Base-by-base conservation (phyloP, 2,113 vertebrate genomes). In the Pantherophis guttatus region DNA sequence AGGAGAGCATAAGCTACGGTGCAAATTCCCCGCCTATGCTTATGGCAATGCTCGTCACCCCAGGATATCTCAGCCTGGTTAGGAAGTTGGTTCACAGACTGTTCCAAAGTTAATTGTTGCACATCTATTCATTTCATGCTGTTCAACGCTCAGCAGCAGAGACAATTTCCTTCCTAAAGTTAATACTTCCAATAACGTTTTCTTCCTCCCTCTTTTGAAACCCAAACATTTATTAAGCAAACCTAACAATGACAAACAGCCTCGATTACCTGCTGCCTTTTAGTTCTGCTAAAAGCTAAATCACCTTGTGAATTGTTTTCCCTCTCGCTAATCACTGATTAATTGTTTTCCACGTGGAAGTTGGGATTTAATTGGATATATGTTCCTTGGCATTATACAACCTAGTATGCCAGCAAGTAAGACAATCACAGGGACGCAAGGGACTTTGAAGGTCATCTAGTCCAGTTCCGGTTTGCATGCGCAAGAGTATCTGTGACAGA, bases 211-310 rank as follows among this genome's bases (percentile, higher is more conserved):
- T 57, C 95, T 55, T 95, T 94, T 92, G 87, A 70, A 92, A 70
- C 81, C 58, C 29, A 91, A 21, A 93, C 93, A 90, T 94, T 95
- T 94, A 89, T 94, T 94, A 96, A 94, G 86, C 44, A 91, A 95
- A 95, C 70, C 75, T 86, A 92, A 33, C 23, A 58, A 94, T 33
- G 87, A 81, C 90, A 70, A 52, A 92, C 44, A 94, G 91, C 0
- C 24, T 17, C 54, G 81, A 33, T 91, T 13, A 55, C 91, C 11
- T 13, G 53, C 93, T 33, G 52, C 2, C 1, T 48, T 58, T 50
- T 81, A 48, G 62, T 55, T 81, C 62, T 57, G 26, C 91, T 93
- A 11, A 15, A 33, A 50, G 29, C 11, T 29, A 65, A 65, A n/a
- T 65, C 11, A 65, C 62, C 62, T 65, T 1, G 62, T n/a, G 62